Evolutionary conservation across 1,140 invertebrate species (phyloP).

Genomic region (Ostrea edulis): DNA sequence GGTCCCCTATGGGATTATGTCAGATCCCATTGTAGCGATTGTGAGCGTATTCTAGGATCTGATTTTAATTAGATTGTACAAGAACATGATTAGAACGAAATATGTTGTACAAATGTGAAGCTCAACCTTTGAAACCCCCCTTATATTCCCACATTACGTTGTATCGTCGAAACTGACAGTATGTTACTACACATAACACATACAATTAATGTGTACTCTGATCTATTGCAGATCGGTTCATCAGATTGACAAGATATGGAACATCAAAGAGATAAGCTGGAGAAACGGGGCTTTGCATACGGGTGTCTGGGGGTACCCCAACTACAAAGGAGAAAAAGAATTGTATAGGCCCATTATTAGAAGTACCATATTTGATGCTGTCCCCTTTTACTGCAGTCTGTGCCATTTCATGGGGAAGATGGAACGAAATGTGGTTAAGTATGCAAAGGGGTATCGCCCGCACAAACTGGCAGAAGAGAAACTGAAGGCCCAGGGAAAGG

Average conservation of each 20-base stretch:
- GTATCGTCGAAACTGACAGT: background rate
- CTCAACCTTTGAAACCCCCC: background rate
- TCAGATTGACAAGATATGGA: no score
- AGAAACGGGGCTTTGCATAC: conserved; percentile 36
- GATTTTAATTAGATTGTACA: no score
- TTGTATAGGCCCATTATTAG: conserved; percentile 32
- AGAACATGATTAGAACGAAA: no score
- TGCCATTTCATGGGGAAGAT: conserved; percentile 41
- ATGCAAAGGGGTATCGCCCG: background rate
- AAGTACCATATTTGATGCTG: conserved; percentile 31
- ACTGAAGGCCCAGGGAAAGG: background rate
- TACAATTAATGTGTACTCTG: background rate
- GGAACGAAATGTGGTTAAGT: background rate
- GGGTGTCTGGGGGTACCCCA: background rate
- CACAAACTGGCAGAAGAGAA: background rate
- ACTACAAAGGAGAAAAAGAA: background rate
- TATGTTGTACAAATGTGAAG: background rate
- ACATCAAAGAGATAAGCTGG: background rate
- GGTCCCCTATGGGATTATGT: no score
- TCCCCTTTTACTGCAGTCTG: conserved; percentile 42
- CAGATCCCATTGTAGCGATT: no score
- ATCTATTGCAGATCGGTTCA: no score
- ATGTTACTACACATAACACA: background rate
- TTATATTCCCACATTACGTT: background rate
- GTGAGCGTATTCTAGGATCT: no score